Percentiles rank a stretch among this genome's conserved stretches.
Evolutionary conservation across 2,888 invertebrate genomes (phyloP).

Genomic region (Spilarctia lutea): DNA sequence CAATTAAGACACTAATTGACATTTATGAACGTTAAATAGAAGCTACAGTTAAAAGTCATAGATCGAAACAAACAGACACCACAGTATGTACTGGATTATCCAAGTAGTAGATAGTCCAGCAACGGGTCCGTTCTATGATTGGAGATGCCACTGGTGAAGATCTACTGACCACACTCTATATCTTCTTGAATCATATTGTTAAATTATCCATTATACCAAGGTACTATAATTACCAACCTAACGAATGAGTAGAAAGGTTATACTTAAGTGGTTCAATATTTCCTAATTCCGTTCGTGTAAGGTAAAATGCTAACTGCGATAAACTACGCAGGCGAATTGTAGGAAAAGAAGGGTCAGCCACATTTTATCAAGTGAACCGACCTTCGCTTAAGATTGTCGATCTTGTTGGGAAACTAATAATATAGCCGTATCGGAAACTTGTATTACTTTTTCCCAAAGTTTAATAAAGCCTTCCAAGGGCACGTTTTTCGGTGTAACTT

Average conservation of each 20-base stretch:
- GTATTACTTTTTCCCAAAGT: slow-evolving; percentile 8
- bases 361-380: slow-evolving; percentile 32
- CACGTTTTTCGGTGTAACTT: not conserved
- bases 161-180: not conserved
- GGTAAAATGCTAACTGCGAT: slow-evolving; percentile 35
- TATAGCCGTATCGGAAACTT: slow-evolving; percentile 12
- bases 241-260: not conserved
- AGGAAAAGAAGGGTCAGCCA: slow-evolving; percentile 32
- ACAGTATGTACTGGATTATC: too few relatives aligned
- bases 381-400: slow-evolving; percentile 13
- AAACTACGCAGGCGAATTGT: slow-evolving; percentile 26
- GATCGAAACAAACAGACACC: too few relatives aligned
- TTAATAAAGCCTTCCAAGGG: not conserved
- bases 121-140: not conserved
- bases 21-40: too few relatives aligned
- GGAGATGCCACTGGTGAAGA: not conserved
- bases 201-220: not conserved
- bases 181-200: not conserved
- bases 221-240: not conserved
- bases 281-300: slow-evolving; percentile 15
- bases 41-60: too few relatives aligned
- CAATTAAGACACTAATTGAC: too few relatives aligned
- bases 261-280: slow-evolving; percentile 8
- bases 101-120: too few relatives aligned
- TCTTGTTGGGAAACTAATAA: slow-evolving; percentile 20